Conservation (phyloP, 2,797 vertebrate species). For the Smutsia temminckii region DNA sequence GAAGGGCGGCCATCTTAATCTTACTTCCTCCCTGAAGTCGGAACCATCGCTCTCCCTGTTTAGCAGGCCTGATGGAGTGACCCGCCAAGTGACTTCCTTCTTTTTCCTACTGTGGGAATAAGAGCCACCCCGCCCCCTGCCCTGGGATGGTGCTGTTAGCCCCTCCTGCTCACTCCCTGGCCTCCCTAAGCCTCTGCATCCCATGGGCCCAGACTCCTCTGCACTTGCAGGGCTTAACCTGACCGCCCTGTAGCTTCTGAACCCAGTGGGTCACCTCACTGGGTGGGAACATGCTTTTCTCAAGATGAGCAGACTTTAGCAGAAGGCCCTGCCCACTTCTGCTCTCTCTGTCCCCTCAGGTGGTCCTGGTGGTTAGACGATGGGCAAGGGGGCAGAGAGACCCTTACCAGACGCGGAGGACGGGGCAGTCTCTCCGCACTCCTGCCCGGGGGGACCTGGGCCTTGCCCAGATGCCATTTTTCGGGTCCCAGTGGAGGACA, state of each 20-base stretch:
- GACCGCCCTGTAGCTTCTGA: neutral
- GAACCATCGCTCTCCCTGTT: neutral
- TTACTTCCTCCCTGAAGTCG: neutral
- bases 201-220: neutral
- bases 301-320: neutral
- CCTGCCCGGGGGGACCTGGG: slow-evolving; percentile 58
- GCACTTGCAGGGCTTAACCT: neutral
- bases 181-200: neutral
- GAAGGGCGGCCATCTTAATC: neutral
- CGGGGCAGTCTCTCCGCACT: neutral
- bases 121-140: neutral
- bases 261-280: neutral
- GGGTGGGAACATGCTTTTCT: neutral
- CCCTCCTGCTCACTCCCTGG: accelerated
- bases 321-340: neutral
- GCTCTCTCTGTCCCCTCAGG: neutral
- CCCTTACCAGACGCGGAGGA: slow-evolving; percentile 64
- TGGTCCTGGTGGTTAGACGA: neutral
- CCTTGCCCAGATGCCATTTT: slow-evolving; percentile 70
- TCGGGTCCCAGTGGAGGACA: slow-evolving; percentile 15
- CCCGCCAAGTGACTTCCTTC: slow-evolving; percentile 40
- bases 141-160: neutral
- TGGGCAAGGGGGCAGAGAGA: neutral
- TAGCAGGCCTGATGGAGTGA: neutral
- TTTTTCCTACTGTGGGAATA: neutral